These are phyloP conservation scores for Priocnemis perturbator DNA, from an alignment of 2,888 invertebrate species.

Conservation along the genomic window DNA sequence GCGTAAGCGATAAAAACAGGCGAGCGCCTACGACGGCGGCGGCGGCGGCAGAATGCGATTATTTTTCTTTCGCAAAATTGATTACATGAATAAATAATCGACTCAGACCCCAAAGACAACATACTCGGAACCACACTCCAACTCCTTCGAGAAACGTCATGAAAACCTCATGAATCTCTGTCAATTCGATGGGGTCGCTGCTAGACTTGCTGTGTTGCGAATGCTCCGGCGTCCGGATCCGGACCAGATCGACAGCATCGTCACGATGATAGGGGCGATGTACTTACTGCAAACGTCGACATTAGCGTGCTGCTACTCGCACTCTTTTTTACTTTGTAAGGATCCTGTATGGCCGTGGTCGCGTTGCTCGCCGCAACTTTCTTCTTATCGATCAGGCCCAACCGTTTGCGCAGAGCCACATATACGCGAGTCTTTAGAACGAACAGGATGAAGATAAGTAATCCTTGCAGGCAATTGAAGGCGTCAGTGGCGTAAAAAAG, in stretches of 20 bases:
- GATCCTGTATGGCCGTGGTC: conserved; percentile 55
- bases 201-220: too few relatives aligned
- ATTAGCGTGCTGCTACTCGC: conserved; percentile 64
- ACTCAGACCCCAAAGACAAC: too few relatives aligned
- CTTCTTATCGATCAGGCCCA: conserved; percentile 64
- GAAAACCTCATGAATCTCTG: too few relatives aligned
- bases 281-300: conserved; percentile 55
- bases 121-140: too few relatives aligned
- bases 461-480: conserved; percentile 83
- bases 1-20: neutral
- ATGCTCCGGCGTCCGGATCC: too few relatives aligned
- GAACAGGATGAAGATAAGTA: conserved; percentile 84
- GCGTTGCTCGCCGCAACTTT: conserved; percentile 28
- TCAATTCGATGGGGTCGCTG: too few relatives aligned
- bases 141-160: too few relatives aligned
- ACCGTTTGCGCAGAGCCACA: conserved; percentile 78
- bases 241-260: too few relatives aligned
- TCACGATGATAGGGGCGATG: conserved; percentile 17
- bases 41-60: conserved; percentile 19
- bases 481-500: conserved; percentile 78
- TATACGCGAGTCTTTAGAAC: conserved; percentile 83
- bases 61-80: conserved; percentile 16
- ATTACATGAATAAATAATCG: conserved; percentile 32
- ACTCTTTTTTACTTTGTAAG: conserved; percentile 58
- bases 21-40: neutral